Base-by-base conservation (phyloP, 2,888 invertebrate genomes). In the Agelastica alni region DNA sequence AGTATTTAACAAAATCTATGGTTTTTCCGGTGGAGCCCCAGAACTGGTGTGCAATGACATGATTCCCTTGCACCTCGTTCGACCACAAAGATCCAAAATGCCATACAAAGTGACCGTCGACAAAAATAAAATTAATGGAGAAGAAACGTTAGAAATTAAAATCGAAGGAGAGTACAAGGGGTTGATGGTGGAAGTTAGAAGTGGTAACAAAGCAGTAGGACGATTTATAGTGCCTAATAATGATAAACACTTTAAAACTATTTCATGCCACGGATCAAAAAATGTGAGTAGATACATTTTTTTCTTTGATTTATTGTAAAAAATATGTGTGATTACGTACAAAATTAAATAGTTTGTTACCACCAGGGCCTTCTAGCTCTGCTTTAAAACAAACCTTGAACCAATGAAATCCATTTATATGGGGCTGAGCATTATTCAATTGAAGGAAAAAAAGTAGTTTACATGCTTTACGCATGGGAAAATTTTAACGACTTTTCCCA, bases 11-110 rank as follows among this genome's bases (percentile, higher is more conserved):
- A 49, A 59, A 3, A 68, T 65, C 2, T 67, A 64, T 34, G 82
- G 78, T 1, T 85, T 84, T 72, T 84, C 85, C 2, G 76, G 79
- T 2, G 89, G 88, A 3, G 89, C 87, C 1, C 88, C 87, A 0
- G 76, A 77, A 39, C 74, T 76, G 13, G 82, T 84, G 13, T 88
- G 88, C 75, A 75, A 71, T n/a, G 85, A 85, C 71, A 83, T 88
- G 82, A 79, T 80, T 4, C 89, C 89, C 0, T 80, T 83, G 67
- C 89, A 89, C 71, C 83, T 83, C 0, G 83, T 81, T 2, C 73
- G 78, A 0, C 76, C 85, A 1, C 85, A 87, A 74, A 76, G 75
- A n/a, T 66, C 77, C 0, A 61, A 77, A 1, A 74, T 85, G 0
- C 88, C 88, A 0, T 89, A 87, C 75, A 78, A 72, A 31, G 56